A percentile compares a stretch with the other conserved stretches of the same genome.
Evolutionary conservation across 2,113 vertebrate genomes (phyloP).

Genomic region (Neopipo cinnamomea): DNA sequence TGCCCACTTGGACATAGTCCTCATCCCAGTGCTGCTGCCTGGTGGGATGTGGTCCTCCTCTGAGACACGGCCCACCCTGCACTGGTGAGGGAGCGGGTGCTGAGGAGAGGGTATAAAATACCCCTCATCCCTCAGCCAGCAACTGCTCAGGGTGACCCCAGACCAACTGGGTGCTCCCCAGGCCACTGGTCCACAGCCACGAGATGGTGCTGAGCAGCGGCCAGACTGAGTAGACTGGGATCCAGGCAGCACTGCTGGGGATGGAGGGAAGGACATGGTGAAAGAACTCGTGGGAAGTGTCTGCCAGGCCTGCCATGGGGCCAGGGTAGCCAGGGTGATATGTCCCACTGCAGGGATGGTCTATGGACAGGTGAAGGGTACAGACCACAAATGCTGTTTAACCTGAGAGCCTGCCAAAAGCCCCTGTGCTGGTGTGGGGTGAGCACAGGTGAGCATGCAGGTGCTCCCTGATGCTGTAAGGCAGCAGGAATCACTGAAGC

Average conservation of each 20-base stretch:
- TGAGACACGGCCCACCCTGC: accelerated
- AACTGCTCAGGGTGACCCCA: background rate
- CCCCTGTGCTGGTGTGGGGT: background rate
- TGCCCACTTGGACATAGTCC: accelerated
- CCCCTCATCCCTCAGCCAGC: background rate
- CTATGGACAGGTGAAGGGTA: background rate
- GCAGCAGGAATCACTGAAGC: background rate
- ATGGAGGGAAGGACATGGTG: background rate
- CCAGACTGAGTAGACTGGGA: background rate
- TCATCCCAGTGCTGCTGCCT: background rate
- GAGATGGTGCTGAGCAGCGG: background rate
- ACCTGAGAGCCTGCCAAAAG: background rate
- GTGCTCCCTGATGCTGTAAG: background rate
- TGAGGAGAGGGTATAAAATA: background rate
- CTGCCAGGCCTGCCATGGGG: no score
- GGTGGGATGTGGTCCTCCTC: background rate
- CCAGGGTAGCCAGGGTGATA: background rate
- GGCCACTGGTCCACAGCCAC: background rate
- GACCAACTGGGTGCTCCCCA: accelerated
- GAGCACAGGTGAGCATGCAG: background rate
- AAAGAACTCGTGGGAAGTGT: background rate
- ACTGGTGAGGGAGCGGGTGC: accelerated
- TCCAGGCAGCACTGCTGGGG: background rate
- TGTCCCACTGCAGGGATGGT: background rate
- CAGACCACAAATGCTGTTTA: background rate